Percentiles rank a stretch among this genome's conserved stretches.
Conservation (phyloP, 2,113 vertebrate species). For the Psilopsiagon aurifrons region DNA sequence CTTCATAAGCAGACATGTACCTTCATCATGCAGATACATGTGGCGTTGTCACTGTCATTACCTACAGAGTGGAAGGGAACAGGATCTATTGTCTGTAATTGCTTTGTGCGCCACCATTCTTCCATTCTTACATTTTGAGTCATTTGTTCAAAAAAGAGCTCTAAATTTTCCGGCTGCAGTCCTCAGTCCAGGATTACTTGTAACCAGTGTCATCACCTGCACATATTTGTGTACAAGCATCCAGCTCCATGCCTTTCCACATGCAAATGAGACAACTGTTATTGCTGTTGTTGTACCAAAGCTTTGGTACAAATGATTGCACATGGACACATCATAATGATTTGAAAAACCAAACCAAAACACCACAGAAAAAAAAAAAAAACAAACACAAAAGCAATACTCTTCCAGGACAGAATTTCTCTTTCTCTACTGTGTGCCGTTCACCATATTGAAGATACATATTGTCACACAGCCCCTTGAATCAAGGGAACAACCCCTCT, state of each 20-base stretch:
- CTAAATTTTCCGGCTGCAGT: background rate
- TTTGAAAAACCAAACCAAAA: background rate
- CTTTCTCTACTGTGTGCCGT: background rate
- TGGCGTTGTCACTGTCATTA: background rate
- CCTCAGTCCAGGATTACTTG: background rate
- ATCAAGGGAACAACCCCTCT: background rate
- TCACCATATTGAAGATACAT: background rate
- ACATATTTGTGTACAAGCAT: background rate
- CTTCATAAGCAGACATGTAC: rapidly evolving
- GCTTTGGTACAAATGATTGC: background rate
- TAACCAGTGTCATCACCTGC: background rate
- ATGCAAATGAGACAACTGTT: background rate
- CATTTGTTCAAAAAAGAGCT: background rate
- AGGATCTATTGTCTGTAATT: background rate
- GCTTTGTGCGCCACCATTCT: background rate
- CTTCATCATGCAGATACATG: background rate
- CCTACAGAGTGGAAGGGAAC: background rate
- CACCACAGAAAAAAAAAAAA: background rate
- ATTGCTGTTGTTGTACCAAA: background rate
- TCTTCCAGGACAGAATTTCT: background rate
- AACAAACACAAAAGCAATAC: background rate
- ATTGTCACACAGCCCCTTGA: background rate
- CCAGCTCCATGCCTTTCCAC: background rate
- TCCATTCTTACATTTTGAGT: background rate
- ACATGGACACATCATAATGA: background rate